These are phyloP conservation scores for Phlogophora meticulosa DNA, from an alignment of 2,888 invertebrate genomes.

Conservation along the genomic window DNA sequence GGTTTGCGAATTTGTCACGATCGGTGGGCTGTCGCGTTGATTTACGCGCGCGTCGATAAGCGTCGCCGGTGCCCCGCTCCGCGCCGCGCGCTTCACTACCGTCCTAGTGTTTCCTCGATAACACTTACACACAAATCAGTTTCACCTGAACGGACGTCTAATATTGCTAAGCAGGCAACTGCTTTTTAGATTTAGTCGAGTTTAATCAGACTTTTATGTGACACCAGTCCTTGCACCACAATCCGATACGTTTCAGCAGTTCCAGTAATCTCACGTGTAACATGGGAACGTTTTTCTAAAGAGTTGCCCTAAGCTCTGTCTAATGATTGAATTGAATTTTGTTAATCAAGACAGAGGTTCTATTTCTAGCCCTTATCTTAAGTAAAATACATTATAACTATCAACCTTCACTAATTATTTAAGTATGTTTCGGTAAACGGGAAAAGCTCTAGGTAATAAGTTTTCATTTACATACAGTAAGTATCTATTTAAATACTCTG, in stretches of 20 bases:
- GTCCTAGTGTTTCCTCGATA: conserved; percentile 63
- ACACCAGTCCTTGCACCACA: conserved; percentile 23
- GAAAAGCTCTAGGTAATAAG: neutral
- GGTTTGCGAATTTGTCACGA: conserved; percentile 89
- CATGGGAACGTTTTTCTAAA: neutral
- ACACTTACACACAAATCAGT: conserved; percentile 64
- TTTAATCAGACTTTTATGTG: conserved; percentile 37
- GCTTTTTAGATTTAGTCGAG: conserved; percentile 23
- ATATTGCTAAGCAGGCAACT: conserved; percentile 44
- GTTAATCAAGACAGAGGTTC: accelerated
- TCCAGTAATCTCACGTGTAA: conserved; percentile 1
- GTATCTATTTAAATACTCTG: neutral
- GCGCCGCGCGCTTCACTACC: conserved; percentile 58
- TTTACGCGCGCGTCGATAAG: conserved; percentile 84
- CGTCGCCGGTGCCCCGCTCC: conserved; percentile 67
- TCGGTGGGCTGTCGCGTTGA: conserved; percentile 86
- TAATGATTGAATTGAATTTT: neutral
- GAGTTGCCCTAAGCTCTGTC: neutral
- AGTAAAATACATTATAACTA: neutral
- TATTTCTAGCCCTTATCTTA: neutral
- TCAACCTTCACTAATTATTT: neutral
- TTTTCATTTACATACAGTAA: neutral
- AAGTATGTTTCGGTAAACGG: neutral
- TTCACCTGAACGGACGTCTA: conserved; percentile 54
- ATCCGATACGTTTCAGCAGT: conserved; percentile 29